Percentiles rank a stretch among this genome's conserved stretches.
Conservation (phyloP, 2,113 vertebrate species). For the Colossoma macropomum region DNA sequence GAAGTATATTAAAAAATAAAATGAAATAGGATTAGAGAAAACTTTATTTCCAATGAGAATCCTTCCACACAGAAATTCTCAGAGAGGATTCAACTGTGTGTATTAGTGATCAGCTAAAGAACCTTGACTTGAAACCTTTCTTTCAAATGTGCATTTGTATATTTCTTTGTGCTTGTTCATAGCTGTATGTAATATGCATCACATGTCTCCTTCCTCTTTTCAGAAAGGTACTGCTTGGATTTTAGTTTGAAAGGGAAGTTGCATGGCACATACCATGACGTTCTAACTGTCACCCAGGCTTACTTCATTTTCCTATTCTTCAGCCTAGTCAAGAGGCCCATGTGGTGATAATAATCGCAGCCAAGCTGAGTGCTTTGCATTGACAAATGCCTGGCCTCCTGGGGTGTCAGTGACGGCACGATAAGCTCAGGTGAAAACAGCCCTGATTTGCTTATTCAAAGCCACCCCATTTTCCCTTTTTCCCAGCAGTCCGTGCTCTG, state of each 20-base stretch:
- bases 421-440: conserved; percentile 60
- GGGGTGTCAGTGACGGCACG: conserved; percentile 44
- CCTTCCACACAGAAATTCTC: no score
- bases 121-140: no score
- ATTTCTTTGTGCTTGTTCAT: conserved; percentile 6
- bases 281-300: conserved; percentile 69
- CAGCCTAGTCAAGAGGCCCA: conserved; percentile 44
- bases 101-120: no score
- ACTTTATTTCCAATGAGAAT: neutral
- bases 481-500: conserved; percentile 38
- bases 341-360: conserved; percentile 65
- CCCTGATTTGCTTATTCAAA: conserved; percentile 81
- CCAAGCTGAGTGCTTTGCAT: conserved; percentile 73
- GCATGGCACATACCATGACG: neutral
- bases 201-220: conserved; percentile 38
- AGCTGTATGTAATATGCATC: neutral
- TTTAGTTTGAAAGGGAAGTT: conserved; percentile 69
- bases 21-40: no score
- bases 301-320: conserved; percentile 73
- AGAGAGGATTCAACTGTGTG: no score
- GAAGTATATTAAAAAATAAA: no score
- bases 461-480: conserved; percentile 57
- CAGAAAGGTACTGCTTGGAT: conserved; percentile 13
- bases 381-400: conserved; percentile 42
- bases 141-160: neutral